Percentiles rank a stretch among this genome's conserved stretches.
Conservation (phyloP, 1,140 invertebrate species). For the Drosophila micromelanica region DNA sequence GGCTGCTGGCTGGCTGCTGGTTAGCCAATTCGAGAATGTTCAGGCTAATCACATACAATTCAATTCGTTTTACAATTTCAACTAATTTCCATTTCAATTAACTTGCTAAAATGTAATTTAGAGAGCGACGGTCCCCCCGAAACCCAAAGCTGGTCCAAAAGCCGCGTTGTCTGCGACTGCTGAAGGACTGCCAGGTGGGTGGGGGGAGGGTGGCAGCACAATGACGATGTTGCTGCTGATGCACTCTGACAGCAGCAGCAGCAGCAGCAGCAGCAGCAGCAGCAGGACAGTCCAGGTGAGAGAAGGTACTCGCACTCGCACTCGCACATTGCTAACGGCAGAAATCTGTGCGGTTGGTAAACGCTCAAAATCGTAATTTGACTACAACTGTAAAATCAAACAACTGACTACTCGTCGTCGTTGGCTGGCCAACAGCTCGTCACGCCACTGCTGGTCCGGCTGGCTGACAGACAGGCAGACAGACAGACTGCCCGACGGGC, state of each 20-base stretch:
- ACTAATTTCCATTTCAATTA: constrained; percentile 85
- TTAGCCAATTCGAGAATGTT: constrained; percentile 82
- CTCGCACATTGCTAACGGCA: constrained; percentile 56
- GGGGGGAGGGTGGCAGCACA: constrained; percentile 9
- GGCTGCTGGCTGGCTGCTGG: constrained; percentile 23
- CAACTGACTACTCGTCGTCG: constrained; percentile 63
- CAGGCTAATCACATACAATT: constrained; percentile 84
- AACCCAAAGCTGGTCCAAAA: constrained; percentile 47
- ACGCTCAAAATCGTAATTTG: constrained; percentile 81
- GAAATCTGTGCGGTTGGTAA: constrained; percentile 80
- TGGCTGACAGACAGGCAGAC: constrained; percentile 21
- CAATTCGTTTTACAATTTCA: constrained; percentile 84
- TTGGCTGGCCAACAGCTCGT: constrained; percentile 16
- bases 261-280: too few relatives aligned
- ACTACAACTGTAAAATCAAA: constrained; percentile 82
- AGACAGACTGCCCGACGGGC: constrained; percentile 2
- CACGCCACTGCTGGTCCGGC: constrained; percentile 36
- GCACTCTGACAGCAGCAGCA: constrained; percentile 35
- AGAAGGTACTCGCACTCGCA: neutral
- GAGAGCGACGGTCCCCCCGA: constrained; percentile 26
- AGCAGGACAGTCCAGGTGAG: constrained; percentile 33
- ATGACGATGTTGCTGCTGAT: constrained; percentile 34
- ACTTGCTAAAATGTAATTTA: constrained; percentile 84
- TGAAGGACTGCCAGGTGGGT: neutral
- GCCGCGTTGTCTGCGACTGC: constrained; percentile 42